Evolutionary conservation across 2,113 vertebrate genomes (phyloP).

Genomic region (Pica pica): DNA sequence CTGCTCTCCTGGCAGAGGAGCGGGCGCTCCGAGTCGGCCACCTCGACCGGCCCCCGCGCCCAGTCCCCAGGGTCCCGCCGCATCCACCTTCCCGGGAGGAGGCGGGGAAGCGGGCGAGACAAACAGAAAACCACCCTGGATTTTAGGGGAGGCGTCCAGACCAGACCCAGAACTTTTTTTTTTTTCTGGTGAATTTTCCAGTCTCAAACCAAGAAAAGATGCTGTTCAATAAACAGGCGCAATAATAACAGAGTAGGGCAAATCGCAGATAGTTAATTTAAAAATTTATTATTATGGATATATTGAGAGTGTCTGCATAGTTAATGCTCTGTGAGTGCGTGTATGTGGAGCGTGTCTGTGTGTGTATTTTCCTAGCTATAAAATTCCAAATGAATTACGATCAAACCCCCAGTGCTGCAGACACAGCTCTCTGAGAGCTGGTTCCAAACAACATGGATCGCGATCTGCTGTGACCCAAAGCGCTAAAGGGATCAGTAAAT

Average conservation of each 20-base stretch:
- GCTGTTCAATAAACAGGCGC: background rate
- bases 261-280: background rate
- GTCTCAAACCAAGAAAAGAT: background rate
- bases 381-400: constrained; percentile 53
- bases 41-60: background rate
- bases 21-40: background rate
- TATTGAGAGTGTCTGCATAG: background rate
- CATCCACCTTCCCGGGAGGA: background rate
- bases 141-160: background rate
- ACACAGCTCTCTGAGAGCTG: background rate
- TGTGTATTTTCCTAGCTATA: constrained; percentile 42
- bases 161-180: background rate
- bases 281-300: background rate
- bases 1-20: background rate
- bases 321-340: background rate
- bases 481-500: background rate
- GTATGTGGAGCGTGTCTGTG: background rate
- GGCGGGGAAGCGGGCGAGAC: background rate
- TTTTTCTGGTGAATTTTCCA: background rate
- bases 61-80: background rate
- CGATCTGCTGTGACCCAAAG: background rate
- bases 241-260: background rate
- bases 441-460: background rate
- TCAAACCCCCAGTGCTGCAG: constrained; percentile 8
- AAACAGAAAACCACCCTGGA: background rate